Base-by-base conservation (phyloP, 1,140 invertebrate genomes). In the Nasonia giraulti region DNA sequence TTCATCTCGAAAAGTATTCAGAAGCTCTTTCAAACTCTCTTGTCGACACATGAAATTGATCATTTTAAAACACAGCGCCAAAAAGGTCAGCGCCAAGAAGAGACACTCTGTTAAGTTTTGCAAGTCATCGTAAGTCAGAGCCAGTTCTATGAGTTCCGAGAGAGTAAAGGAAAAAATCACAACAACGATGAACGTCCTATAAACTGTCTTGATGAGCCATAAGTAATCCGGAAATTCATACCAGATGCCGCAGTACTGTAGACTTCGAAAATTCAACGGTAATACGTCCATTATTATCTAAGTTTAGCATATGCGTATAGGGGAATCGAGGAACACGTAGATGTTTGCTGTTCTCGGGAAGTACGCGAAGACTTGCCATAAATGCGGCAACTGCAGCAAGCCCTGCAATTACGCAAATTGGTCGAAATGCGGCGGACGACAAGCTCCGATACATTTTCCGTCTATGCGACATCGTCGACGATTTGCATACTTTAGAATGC, bases 351-450 rank as follows among this genome's bases (percentile, higher is more conserved):
- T 44, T 44, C 40, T 44, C 10, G 40, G 40, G 40, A 44, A 44
- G 8, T 44, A 44, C 40, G 40, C 10, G 10, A 44, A 44, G 40
- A 44, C 40, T 44, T 8, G 40, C 40, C 40, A 44, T 44, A 44
- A 7, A 17, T 11, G 33, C 17, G 6, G 8, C 12, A 14, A 62
- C 55, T 62, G 6, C 17, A 50, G 47, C 11, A 14, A 50, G 14
- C 12, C 47, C 47, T 50, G 47, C 12, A 17, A 71, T 71, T 71
- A 79, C 85, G 74, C 82, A 44, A 44, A 44, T 44, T 44, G 40
- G 40, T 44, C 40, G 40, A 44, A 44, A 44, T 44, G 40, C 5
- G 40, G 8, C 7, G 40, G 1, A 82, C n/a, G 11, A 23, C 68
- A 71, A 31, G 33, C 4, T 6, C 27, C n/a, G n/a, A 71, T 71